Base-by-base conservation (phyloP, 2,797 vertebrate genomes). In the Sebastes jordani region DNA sequence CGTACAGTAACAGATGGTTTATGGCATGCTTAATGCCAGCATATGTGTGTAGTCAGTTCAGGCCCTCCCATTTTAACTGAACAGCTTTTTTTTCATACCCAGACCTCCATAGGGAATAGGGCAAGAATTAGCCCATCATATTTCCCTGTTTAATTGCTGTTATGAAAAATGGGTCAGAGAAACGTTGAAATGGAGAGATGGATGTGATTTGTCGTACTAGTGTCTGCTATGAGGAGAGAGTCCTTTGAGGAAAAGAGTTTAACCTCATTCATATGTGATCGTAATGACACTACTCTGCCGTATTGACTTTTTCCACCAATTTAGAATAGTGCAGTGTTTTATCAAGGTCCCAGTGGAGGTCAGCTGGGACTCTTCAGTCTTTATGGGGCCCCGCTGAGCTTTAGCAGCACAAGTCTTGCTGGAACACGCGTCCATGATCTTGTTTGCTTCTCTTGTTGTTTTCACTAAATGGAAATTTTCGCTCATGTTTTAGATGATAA, bases 1-100 rank as follows among this genome's bases (percentile, higher is more conserved):
- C 42, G 23, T 78, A 56, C 81, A 56, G 69, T 72, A 91, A 74
- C 87, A 94, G 88, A 92, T 91, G 87, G 82, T 81, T 84, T 78
- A 70, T 81, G 64, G 61, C 80, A 49, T 27, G 23, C 69, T 67
- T 76, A 87, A 82, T 83, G 74, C 73, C 69, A 87, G 67, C 86
- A 85, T 90, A 71, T 87, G 85, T 77, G 78, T 66, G 70, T 30
- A 83, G 85, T 81, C 71, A 14, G 54, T 84, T 80, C 22, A 56
- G 73, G n/a, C 52, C 74, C 70, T 82, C 49, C 76, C 63, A 64
- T 81, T 86, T 86, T 74, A 84, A 75, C 68, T 69, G 54, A 71
- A 79, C 64, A 76, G 65, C 23, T 74, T 71, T 78, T 68, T 67
- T 66, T 78, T 68, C 25, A 25, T 59, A 66, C 38, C 25, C 54